phyloP scores from a whole-genome alignment of 1,140 invertebrate species.

The Eurosta solidaginis region DNA sequence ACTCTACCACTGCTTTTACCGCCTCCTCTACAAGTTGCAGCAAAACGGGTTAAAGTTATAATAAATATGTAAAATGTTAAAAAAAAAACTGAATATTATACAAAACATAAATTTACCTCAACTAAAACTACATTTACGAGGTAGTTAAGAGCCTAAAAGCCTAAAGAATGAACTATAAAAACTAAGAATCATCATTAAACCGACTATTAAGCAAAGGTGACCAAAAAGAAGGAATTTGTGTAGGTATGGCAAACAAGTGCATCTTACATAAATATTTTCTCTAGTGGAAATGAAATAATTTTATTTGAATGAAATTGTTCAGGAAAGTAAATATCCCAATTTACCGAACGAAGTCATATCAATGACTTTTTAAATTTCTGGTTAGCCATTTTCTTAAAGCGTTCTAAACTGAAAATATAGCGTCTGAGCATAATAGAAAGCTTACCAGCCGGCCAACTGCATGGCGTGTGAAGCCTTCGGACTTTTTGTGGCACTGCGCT shows the following conservation, averaged over 20 bases:
- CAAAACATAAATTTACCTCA: background rate
- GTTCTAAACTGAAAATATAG: too few species aligned
- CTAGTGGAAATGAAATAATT: slow-evolving; percentile 10
- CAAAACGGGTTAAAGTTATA: background rate
- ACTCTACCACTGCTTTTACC: too few species aligned
- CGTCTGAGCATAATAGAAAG: too few species aligned
- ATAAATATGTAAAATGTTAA: background rate
- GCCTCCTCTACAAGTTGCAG: background rate
- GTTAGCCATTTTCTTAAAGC: too few species aligned
- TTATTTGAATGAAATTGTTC: slow-evolving; percentile 15
- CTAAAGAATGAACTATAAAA: background rate
- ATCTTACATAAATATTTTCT: background rate
- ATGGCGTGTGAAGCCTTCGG: too few species aligned
- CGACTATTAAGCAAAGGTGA: background rate
- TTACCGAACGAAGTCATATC: too few species aligned
- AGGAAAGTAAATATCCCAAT: too few species aligned
- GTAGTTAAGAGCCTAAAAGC: background rate
- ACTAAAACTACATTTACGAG: background rate
- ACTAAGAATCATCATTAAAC: background rate
- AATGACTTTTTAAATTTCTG: too few species aligned
- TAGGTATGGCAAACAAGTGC: background rate
- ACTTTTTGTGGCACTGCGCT: too few species aligned
- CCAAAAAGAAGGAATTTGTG: background rate
- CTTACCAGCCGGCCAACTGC: too few species aligned
- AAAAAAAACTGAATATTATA: too few species aligned